Base-by-base conservation (phyloP, 2,888 invertebrate genomes). In the Hirtodrosophila histrioides region DNA sequence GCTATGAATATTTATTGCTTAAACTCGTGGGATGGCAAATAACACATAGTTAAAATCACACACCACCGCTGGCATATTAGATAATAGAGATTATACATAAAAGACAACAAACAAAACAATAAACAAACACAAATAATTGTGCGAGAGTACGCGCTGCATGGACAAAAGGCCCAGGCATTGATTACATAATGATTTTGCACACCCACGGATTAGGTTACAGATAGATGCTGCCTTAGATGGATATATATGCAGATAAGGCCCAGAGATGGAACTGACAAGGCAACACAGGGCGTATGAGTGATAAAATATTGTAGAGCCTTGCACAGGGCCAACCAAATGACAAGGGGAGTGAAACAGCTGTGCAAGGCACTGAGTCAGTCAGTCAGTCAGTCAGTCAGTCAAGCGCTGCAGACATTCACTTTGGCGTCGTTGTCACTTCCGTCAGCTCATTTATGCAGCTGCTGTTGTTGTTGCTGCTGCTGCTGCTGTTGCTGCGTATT, bases 361-460 rank as follows among this genome's bases (percentile, higher is more conserved):
- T 37, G 49, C 39, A 33, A 56, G 44, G 35, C 49, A 44, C 39
- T 50, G 39, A 55, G 46, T 61, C 23, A 54, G 35, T 49, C 66
- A 58, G 63, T 55, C 41, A 69, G 54, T 49, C 46, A 69, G 43
- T 50, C 43, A 58, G 44, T 24, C 40, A 53, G 45, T 69, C 43
- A 62, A 58, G 33, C 45, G 17, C 46, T 50, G 36, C 45, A 78
- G 65, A 76, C 87, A 75, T 86, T 83, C 82, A 84, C 87, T 82
- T 83, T 61, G 62, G 29, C 51, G 33, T 68, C 62, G 43, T 53
- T 61, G 63, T 64, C 58, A 82, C 87, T 84, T 84, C 83, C 83
- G 83, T 84, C 83, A 84, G 83, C 48, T 68, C 81, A 50, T 71
- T 83, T 69, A 50, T 71, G 84, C 83, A 83, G 80, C 86, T 73